Conservation (phyloP, 1,140 invertebrate genomes). For the Bombus sylvicola region DNA sequence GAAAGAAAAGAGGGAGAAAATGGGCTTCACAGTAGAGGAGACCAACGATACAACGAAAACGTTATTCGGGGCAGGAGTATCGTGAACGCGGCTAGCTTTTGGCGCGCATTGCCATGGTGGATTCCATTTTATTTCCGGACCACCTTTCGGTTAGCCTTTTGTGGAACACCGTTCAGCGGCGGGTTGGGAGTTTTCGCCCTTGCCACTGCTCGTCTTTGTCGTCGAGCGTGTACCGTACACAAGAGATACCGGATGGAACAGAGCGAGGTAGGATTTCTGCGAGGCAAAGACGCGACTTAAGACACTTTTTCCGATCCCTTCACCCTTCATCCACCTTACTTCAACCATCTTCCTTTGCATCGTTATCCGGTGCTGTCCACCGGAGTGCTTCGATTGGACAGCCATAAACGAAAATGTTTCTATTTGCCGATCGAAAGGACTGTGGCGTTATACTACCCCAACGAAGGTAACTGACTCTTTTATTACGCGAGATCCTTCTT, state of each 20-base stretch:
- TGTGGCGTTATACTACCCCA: slow-evolving; percentile 40
- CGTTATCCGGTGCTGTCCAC: slow-evolving; percentile 39
- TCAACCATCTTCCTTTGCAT: slow-evolving; percentile 22
- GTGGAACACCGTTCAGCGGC: slow-evolving; percentile 48
- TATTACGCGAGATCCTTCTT: slow-evolving; percentile 31
- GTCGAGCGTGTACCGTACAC: slow-evolving; percentile 53
- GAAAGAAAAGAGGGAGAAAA: slow-evolving; percentile 39
- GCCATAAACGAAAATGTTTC: slow-evolving; percentile 64
- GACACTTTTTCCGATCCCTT: slow-evolving; percentile 55
- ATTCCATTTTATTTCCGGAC: slow-evolving; percentile 69
- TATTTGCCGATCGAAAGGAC: slow-evolving; percentile 43
- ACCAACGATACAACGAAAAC: slow-evolving; percentile 61
- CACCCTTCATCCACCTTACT: background rate
- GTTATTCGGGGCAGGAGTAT: slow-evolving; percentile 52
- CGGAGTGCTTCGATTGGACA: slow-evolving; percentile 43
- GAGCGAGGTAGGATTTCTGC: slow-evolving; percentile 15
- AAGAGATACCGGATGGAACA: slow-evolving; percentile 14
- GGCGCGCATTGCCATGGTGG: slow-evolving; percentile 39
- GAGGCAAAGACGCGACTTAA: slow-evolving; percentile 60
- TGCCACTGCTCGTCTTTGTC: slow-evolving; percentile 51
- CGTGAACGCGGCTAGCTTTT: slow-evolving; percentile 60
- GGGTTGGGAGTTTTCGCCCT: slow-evolving; percentile 48
- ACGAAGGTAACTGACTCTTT: slow-evolving; percentile 29
- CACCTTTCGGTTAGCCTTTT: slow-evolving; percentile 62
- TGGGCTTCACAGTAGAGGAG: slow-evolving; percentile 8